phyloP scores from a whole-genome alignment of 2,888 invertebrate genomes.

The Dryomyza anilis region DNA sequence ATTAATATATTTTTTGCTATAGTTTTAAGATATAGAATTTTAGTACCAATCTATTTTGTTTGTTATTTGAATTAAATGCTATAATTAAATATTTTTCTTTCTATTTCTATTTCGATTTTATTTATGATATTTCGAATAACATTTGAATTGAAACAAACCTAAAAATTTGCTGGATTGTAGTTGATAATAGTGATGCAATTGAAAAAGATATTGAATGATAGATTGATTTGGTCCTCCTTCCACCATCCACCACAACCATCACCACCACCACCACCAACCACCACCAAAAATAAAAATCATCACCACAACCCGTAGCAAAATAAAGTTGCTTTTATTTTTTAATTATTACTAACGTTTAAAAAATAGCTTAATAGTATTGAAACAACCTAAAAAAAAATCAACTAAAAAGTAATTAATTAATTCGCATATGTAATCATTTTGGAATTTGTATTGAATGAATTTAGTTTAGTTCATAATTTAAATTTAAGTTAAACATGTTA shows the following conservation, averaged over 20 bases:
- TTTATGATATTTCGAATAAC: not conserved
- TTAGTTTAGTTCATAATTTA: too few relatives aligned
- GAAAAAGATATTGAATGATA: slow-evolving; percentile 28
- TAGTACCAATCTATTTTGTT: too few relatives aligned
- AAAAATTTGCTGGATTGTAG: slow-evolving; percentile 29
- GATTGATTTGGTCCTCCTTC: slow-evolving; percentile 24
- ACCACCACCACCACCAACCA: slow-evolving; percentile 16
- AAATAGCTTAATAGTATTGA: slow-evolving; percentile 1
- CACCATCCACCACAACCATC: slow-evolving; percentile 17
- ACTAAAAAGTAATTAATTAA: not conserved
- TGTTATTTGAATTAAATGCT: too few relatives aligned
- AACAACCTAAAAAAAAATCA: not conserved
- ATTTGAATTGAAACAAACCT: slow-evolving; percentile 10
- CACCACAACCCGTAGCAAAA: slow-evolving; percentile 23
- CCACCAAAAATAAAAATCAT: slow-evolving; percentile 20
- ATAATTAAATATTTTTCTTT: too few relatives aligned
- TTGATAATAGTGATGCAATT: slow-evolving; percentile 34
- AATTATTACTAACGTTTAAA: not conserved
- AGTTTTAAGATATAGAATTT: too few relatives aligned
- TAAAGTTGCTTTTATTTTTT: slow-evolving; percentile 5
- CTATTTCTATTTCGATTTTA: slow-evolving; percentile 7
- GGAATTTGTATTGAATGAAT: slow-evolving; percentile 18
- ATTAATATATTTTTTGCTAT: too few relatives aligned
- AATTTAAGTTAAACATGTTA: not conserved
- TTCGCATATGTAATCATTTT: slow-evolving; percentile 4